Base-by-base conservation (phyloP, 2,113 vertebrate genomes). In the Clarias magur region DNA sequence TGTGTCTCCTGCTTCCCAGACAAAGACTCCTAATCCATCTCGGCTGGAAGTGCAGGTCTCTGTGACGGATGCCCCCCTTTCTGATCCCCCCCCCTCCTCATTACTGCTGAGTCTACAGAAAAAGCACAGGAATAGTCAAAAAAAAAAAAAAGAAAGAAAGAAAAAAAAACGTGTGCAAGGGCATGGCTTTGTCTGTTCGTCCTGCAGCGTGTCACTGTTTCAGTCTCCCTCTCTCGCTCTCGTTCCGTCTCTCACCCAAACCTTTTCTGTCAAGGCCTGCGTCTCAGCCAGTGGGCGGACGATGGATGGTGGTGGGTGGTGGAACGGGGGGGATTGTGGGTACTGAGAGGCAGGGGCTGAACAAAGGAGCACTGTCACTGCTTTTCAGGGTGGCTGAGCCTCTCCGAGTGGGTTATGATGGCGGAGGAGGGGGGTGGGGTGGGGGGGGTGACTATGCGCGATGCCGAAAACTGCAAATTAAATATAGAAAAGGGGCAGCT, bases 351-450 rank as follows among this genome's bases (percentile, higher is more conserved):
- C 95, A 84, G 80, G 68, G 87, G 84, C 83, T 90, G 93, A 95
- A 98, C 97, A 98, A 98, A 98, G 97, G 92, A 96, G 95, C 96
- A 96, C 95, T 97, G 97, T 96, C 95, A 92, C 90, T 86, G 91
- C 91, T 89, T 93, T 90, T 90, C 91, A 90, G 81, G 91, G 91
- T 67, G 84, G 91, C 90, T 91, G 88, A 92, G 89, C 86, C 92
- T 91, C 91, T 91, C 90, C 84, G 86, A 88, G 92, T 86, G 91
- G 89, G 90, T 81, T 81, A 81, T 81, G 79, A 62, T 12, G 57
- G 85, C 75, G 72, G 83, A 90, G 85, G 85, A 88, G 92, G 86
- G 91, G 48, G 6, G 7, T 0, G 48, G 7, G 7, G 48, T 0
- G 48, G 4, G 42, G 88, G 89, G 30, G 85, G 82, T 63, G 30